Evolutionary conservation across 2,113 vertebrate species (phyloP), one percentile per base, ranked within the genome.

Genomic region (Rhinopomastus cyanomelas): DNA sequence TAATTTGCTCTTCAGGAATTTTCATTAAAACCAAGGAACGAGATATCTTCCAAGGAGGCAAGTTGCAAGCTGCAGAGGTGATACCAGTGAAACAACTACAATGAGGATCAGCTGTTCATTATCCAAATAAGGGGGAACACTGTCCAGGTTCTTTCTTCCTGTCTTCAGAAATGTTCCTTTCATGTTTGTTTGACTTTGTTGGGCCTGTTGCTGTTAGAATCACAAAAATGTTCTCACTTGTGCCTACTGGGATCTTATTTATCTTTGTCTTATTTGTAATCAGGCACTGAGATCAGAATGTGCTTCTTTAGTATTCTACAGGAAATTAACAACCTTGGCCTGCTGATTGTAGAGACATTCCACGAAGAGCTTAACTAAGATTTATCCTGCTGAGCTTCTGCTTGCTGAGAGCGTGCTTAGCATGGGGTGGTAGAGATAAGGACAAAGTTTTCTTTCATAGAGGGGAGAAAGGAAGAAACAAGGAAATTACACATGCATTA

Each of bases 401-500:
- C 26, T 83, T 81, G n/a, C 21, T 16, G 39, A 74, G 44, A 66
- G 27, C 37, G 32, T 81, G 23, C 46, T 30, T 84, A 51, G 4
- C 73, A 13, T 18, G 27, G 11, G 46, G 6, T 59, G 57, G 46
- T 19, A 27, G n/a, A 26, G 42, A n/a, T 39, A 29, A 75, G 11
- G 5, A 66, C 20, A 12, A 81, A 62, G 3, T 34, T 71, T 81
- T 69, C 30, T 44, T 30, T 32, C 26, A 37, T 16, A n/a, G 21
- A 51, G 19, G 42, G 11, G 12, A n/a, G 21, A 51, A 16, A 49
- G 9, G 12, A 32, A 81, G 32, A 75, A 89, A 26, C 51, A 66
- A 65, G 3, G 62, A 92, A 92, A 81, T 89, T 42, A 89, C 66
- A 75, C 48, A 69, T 60, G 53, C 85, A 72, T 73, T 94, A 78